Conservation (phyloP, 2,113 vertebrate species). For the Ellobius talpinus region DNA sequence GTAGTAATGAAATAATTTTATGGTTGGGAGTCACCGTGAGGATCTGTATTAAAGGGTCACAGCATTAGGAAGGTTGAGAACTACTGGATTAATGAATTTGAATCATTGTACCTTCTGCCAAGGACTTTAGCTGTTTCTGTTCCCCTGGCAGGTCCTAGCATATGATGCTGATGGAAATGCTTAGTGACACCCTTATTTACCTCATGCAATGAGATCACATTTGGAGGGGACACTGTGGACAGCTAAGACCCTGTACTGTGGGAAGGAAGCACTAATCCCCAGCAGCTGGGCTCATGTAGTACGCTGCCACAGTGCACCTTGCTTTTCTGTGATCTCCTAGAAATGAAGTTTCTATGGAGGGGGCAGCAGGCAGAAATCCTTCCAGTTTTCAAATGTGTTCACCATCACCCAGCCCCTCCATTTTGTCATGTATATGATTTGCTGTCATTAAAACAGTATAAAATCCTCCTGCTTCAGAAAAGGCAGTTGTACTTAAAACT, state of each 20-base stretch:
- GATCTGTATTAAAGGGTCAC: not conserved
- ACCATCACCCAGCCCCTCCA: not conserved
- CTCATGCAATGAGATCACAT: not conserved
- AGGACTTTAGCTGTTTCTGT: not conserved
- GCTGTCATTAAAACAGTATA: not conserved
- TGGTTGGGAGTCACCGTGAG: not conserved
- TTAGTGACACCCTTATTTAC: not conserved
- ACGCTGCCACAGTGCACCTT: not conserved
- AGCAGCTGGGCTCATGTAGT: not conserved
- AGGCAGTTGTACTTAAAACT: constrained; percentile 24
- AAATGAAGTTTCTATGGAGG: not conserved
- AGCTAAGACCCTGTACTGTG: not conserved
- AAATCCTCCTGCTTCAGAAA: not conserved
- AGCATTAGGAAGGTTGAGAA: not conserved
- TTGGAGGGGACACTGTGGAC: not conserved
- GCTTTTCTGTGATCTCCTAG: not conserved
- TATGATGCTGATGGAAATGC: not conserved
- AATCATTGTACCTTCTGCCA: not conserved
- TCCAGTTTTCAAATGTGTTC: not conserved
- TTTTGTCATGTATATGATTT: not conserved
- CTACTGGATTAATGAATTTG: not conserved
- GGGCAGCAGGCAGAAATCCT: not conserved
- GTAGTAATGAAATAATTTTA: not conserved
- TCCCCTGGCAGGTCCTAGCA: not conserved
- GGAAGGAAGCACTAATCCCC: not conserved